Evolutionary conservation across 2,113 vertebrate species (phyloP).

Genomic region (Corythornis vintsioides): DNA sequence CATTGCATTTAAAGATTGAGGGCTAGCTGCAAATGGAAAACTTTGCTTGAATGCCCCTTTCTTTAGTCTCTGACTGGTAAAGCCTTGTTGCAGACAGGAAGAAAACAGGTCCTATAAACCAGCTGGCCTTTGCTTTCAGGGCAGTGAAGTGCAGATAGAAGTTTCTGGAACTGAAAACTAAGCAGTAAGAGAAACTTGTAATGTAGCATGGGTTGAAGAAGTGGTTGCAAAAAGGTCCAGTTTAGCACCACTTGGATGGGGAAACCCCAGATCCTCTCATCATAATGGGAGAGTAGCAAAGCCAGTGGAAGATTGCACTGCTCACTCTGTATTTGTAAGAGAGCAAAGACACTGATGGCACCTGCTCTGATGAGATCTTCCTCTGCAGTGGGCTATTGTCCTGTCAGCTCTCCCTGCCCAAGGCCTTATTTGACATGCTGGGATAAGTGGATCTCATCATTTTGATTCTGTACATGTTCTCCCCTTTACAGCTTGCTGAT

Average conservation of each 20-base stretch:
- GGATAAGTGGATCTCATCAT: neutral
- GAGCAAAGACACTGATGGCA: neutral
- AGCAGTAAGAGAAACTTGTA: neutral
- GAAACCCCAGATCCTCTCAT: neutral
- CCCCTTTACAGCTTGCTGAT: neutral
- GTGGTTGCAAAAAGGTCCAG: neutral
- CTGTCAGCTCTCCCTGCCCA: constrained; percentile 16
- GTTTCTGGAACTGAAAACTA: neutral
- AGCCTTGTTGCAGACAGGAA: neutral
- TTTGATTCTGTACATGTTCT: constrained; percentile 1
- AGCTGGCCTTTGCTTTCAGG: neutral
- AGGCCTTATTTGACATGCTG: neutral
- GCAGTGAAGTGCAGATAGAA: neutral
- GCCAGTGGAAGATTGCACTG: neutral
- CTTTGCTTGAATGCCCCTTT: neutral
- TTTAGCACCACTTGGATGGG: neutral
- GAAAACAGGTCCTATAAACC: neutral
- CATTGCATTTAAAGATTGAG: neutral
- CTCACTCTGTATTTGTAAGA: neutral
- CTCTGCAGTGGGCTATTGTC: neutral
- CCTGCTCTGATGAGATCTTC: neutral
- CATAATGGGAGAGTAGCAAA: neutral
- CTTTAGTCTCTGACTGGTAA: neutral
- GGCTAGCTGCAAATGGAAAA: neutral
- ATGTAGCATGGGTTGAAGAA: neutral